phyloP scores from a whole-genome alignment of 2,113 vertebrate genomes.

The Alligator mississippiensis region DNA sequence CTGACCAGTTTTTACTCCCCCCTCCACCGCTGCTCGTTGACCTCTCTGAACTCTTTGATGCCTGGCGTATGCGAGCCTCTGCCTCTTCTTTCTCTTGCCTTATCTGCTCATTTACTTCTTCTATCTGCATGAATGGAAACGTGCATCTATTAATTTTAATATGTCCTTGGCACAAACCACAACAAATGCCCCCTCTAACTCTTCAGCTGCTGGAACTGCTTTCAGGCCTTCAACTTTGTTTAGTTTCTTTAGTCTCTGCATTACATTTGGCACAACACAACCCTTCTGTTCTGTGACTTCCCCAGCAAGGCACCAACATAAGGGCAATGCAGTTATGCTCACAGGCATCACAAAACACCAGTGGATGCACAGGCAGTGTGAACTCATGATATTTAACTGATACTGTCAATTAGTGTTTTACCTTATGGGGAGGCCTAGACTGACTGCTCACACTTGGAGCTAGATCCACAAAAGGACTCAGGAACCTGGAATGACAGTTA shows the following conservation, averaged over 20 bases:
- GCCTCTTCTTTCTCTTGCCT: constrained; percentile 91
- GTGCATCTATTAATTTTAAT: not conserved
- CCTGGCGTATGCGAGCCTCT: constrained; percentile 91
- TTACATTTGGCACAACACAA: not conserved
- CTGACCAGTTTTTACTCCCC: constrained; percentile 92
- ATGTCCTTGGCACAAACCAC: not conserved
- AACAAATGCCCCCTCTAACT: not conserved
- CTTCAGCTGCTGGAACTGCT: not conserved
- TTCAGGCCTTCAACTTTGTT: not conserved
- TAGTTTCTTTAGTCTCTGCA: not conserved
- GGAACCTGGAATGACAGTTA: not conserved
- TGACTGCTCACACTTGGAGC: not conserved
- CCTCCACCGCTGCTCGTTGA: constrained; percentile 82
- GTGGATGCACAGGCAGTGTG: not conserved
- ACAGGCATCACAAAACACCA: not conserved
- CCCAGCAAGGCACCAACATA: not conserved
- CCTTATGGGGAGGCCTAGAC: not conserved
- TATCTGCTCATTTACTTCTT: constrained; percentile 92
- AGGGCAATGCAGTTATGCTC: not conserved
- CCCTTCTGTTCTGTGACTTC: not conserved
- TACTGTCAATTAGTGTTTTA: not conserved
- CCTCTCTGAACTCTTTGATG: constrained; percentile 87
- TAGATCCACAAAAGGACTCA: constrained; percentile 41
- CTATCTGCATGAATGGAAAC: constrained; percentile 82
- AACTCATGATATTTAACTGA: not conserved